A percentile compares a stretch with the other conserved stretches of the same genome.
Evolutionary conservation across 2,888 invertebrate species (phyloP).

Genomic region (Prosapia bicincta): DNA sequence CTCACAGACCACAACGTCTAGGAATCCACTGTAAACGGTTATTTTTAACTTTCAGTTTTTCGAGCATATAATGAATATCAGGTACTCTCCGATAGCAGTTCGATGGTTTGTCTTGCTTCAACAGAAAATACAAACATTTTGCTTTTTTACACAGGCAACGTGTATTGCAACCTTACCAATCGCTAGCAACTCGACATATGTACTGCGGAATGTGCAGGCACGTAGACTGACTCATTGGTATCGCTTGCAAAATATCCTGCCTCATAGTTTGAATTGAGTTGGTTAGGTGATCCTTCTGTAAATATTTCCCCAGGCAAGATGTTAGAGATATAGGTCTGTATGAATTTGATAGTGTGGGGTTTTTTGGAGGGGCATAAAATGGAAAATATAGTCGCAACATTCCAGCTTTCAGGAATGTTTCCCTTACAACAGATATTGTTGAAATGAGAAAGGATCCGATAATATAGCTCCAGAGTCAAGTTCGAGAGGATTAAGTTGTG

Average conservation of each 20-base stretch:
- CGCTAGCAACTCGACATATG: not conserved
- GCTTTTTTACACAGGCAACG: not conserved
- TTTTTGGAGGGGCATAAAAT: too few relatives aligned
- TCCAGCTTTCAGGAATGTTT: too few relatives aligned
- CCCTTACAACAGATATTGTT: too few relatives aligned
- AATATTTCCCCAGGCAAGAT: not conserved
- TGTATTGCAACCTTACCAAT: not conserved
- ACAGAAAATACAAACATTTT: not conserved
- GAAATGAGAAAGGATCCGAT: too few relatives aligned
- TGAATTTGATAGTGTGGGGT: too few relatives aligned
- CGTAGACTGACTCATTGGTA: not conserved
- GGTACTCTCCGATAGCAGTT: not conserved
- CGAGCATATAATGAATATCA: not conserved
- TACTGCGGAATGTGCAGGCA: not conserved
- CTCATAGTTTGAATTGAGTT: not conserved
- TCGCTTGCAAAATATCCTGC: not conserved
- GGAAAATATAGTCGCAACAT: too few relatives aligned
- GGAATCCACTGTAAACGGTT: not conserved
- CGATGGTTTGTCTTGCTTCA: not conserved
- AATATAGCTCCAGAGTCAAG: too few relatives aligned
- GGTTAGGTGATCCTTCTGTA: not conserved
- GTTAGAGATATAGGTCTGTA: too few relatives aligned
- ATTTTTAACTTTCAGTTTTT: not conserved
- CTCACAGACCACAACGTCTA: conserved; percentile 3
- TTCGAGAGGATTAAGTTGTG: too few relatives aligned